Evolutionary conservation across 2,888 invertebrate species (phyloP).

Genomic region (Spilosoma lubricipeda): DNA sequence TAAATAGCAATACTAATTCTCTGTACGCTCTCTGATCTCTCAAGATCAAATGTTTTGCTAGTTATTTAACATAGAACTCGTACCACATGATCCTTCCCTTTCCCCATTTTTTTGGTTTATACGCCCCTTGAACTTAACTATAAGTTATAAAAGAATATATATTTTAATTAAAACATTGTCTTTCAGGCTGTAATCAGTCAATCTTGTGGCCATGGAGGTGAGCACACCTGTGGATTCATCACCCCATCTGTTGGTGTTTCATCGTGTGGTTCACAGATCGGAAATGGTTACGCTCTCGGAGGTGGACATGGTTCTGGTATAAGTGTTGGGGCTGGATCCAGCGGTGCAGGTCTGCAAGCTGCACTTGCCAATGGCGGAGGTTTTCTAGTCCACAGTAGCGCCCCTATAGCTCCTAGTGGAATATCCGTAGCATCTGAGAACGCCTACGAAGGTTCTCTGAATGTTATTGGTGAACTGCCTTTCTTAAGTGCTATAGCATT

Average conservation of each 20-base stretch:
- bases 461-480: constrained; percentile 55
- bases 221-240: not conserved
- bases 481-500: constrained; percentile 55
- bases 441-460: constrained; percentile 50
- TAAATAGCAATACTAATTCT: too few species aligned
- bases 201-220: not conserved
- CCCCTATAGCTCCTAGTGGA: constrained; percentile 40
- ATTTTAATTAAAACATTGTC: not conserved
- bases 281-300: not conserved
- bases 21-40: too few species aligned
- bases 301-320: not conserved
- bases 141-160: not conserved
- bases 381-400: constrained; percentile 18
- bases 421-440: constrained; percentile 59
- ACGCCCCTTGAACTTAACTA: not conserved
- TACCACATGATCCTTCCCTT: too few species aligned
- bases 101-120: too few species aligned
- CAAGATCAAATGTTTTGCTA: too few species aligned
- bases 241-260: not conserved
- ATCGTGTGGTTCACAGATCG: not conserved
- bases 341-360: constrained; percentile 49
- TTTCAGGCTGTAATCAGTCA: not conserved
- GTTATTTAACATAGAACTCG: too few species aligned
- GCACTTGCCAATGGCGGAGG: constrained; percentile 42
- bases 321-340: constrained; percentile 54